Evolutionary conservation across 2,113 vertebrate species (phyloP).

Genomic region (Sclerurus mexicanus): DNA sequence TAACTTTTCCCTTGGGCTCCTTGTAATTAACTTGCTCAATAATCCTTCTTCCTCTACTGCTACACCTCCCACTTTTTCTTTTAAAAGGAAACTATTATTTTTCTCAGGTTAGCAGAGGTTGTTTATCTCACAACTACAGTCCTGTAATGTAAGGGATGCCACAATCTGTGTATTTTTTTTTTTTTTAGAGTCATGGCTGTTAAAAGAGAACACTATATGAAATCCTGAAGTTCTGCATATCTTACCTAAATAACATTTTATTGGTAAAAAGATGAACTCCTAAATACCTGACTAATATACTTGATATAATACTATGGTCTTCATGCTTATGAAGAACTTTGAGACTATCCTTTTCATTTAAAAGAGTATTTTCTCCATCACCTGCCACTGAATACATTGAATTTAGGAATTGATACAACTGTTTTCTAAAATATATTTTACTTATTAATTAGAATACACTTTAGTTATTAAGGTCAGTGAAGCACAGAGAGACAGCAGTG

Average conservation of each 20-base stretch:
- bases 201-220: neutral
- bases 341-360: neutral
- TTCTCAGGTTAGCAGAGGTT: neutral
- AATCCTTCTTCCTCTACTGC: neutral
- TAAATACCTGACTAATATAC: neutral
- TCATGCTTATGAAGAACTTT: neutral
- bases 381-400: neutral
- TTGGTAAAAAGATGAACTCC: neutral
- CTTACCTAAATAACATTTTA: neutral
- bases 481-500: neutral
- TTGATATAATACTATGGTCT: neutral
- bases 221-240: neutral
- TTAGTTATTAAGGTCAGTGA: neutral
- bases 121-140: neutral
- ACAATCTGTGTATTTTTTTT: neutral
- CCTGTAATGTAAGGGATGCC: neutral
- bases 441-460: neutral
- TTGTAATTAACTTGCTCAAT: conserved; percentile 42
- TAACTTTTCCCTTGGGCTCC: conserved; percentile 50
- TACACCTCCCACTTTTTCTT: neutral
- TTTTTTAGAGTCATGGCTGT: neutral
- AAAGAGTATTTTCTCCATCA: neutral
- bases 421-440: neutral
- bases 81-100: conserved; percentile 12
- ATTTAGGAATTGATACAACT: neutral